Percentiles rank a stretch among this genome's conserved stretches.
Conservation (phyloP, 2,797 vertebrate species). For the Malurus leucopterus region DNA sequence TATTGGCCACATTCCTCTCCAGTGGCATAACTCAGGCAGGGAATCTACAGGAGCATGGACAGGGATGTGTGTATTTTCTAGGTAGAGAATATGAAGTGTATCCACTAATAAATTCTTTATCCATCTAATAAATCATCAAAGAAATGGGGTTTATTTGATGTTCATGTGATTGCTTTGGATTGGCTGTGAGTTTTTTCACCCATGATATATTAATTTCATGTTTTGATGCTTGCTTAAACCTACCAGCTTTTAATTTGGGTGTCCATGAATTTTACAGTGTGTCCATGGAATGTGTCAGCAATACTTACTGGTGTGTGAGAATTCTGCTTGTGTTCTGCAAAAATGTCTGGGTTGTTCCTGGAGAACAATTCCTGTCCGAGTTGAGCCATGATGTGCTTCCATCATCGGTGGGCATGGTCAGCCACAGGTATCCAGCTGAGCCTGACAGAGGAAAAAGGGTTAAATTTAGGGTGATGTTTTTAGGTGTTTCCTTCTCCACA, state of each 20-base stretch:
- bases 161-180: not conserved
- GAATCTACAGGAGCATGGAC: not conserved
- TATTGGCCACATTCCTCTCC: not conserved
- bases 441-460: slow-evolving; percentile 13
- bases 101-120: not conserved
- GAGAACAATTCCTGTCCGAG: not conserved
- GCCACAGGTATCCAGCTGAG: not conserved
- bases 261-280: not conserved
- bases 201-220: not conserved
- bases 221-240: not conserved
- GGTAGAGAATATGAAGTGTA: not conserved
- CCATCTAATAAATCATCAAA: not conserved
- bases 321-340: not conserved
- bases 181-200: not conserved
- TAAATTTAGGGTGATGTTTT: slow-evolving; percentile 40
- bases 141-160: not conserved
- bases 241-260: not conserved
- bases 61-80: not conserved
- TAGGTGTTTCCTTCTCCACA: slow-evolving; percentile 27
- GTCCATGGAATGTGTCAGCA: not conserved
- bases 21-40: not conserved
- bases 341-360: not conserved
- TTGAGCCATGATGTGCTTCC: not conserved
- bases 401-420: not conserved
- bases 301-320: not conserved